These are phyloP conservation scores for Hydrotaea cyrtoneurina DNA, from an alignment of 2,888 invertebrate species.

Conservation along the genomic window DNA sequence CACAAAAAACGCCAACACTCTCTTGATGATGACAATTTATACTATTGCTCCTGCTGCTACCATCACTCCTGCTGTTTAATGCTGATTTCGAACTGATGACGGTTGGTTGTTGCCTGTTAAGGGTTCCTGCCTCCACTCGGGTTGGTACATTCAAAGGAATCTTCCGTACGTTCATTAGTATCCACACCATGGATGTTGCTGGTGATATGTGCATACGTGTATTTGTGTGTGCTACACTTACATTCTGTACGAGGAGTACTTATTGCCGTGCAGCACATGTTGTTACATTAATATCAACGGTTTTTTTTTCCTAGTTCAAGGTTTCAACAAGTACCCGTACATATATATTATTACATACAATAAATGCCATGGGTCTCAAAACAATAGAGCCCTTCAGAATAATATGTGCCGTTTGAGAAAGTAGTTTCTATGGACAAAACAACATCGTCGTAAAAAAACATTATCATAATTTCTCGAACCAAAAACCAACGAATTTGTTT, in stretches of 20 bases:
- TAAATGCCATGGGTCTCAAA: not conserved
- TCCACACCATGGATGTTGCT: constrained; percentile 35
- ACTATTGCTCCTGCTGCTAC: not conserved
- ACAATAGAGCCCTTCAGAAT: not conserved
- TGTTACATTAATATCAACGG: not conserved
- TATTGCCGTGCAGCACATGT: constrained; percentile 13
- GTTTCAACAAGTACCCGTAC: not conserved
- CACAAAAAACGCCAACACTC: constrained; percentile 3
- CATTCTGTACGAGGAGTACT: not conserved
- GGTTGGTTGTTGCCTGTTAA: constrained; percentile 50
- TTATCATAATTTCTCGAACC: too few relatives aligned
- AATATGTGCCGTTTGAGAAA: too few relatives aligned
- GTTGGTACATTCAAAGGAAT: constrained; percentile 20
- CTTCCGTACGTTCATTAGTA: constrained; percentile 41
- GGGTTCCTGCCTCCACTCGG: constrained; percentile 20
- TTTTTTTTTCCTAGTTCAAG: not conserved
- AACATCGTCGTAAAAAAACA: too few relatives aligned
- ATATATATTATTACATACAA: not conserved
- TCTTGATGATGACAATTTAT: constrained; percentile 20
- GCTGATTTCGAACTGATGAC: constrained; percentile 51
- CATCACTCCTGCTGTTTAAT: constrained; percentile 41
- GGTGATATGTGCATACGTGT: constrained; percentile 28
- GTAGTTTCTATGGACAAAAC: too few relatives aligned
- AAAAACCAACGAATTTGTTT: too few relatives aligned
- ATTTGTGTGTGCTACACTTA: constrained; percentile 21